These are phyloP conservation scores for Leiothrix lutea DNA, from an alignment of 2,113 vertebrate genomes.

Conservation along the genomic window DNA sequence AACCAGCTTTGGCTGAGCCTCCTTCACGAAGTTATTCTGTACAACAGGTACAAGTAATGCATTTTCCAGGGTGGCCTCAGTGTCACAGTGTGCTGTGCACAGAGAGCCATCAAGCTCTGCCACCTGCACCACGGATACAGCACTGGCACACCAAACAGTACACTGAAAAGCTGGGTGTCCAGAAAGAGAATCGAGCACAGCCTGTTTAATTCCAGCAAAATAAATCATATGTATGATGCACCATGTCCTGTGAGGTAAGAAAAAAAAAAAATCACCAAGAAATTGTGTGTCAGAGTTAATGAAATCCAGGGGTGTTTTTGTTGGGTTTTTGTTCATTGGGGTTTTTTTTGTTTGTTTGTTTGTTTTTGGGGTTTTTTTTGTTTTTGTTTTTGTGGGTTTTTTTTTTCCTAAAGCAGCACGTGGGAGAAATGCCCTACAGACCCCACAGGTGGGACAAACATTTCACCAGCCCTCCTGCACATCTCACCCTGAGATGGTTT, in stretches of 20 bases:
- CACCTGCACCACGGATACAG: background rate
- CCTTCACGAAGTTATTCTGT: background rate
- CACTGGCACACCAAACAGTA: accelerated
- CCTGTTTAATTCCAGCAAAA: background rate
- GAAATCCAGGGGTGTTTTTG: background rate
- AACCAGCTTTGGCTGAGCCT: background rate
- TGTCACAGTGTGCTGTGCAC: accelerated
- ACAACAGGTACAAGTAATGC: background rate
- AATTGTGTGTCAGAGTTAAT: background rate
- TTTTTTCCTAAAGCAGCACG: background rate
- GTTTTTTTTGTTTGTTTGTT: no score
- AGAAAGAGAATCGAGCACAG: background rate
- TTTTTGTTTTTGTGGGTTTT: no score
- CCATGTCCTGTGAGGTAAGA: background rate
- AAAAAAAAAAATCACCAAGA: accelerated
- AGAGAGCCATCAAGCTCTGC: no score
- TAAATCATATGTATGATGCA: background rate
- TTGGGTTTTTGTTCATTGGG: no score
- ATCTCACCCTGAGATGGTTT: background rate
- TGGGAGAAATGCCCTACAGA: background rate
- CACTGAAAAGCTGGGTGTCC: background rate
- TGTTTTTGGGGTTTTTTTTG: no score
- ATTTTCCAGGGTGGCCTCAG: background rate
- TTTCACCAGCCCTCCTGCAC: background rate
- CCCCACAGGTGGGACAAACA: background rate